Base-by-base conservation (phyloP, 2,113 vertebrate species). In the Hylia prasina region DNA sequence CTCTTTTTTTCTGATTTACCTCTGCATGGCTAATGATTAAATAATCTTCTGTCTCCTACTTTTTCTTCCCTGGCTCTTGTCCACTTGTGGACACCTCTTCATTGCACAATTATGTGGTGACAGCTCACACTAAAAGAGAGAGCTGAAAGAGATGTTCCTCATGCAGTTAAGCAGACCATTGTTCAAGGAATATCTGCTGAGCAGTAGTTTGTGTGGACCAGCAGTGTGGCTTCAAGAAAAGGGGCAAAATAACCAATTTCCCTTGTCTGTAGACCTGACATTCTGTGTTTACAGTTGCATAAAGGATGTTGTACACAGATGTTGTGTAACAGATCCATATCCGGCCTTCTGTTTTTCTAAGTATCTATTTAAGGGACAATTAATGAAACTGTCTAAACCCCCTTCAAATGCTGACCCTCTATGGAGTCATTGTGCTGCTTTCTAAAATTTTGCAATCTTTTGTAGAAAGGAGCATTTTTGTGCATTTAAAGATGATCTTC, bases 331-430 rank as follows among this genome's bases (percentile, higher is more conserved):
- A 50, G 25, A 22, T 64, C 9, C 39, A 22, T 44, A 17, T 8
- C 17, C 47, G 8, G 9, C 4, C n/a, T 69, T 58, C 42, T 23
- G 19, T 23, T 25, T 27, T 10, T 1, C 11, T 0, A 1, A 53
- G 4, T 20, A 42, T 30, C 14, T 3, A 8, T 60, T 77, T 83
- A n/a, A 64, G 19, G 4, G 25, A 31, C 3, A 18, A 4, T 54
- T 80, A 45, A 54, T 42, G 33, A 31, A 58, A 77, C 10, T 45
- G 4, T 13, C 48, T n/a, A 64, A 68, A 35, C 4, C 5, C 0
- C 16, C 12, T 71, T 63, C 28, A 68, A 45, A 58, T 40, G 27
- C 13, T 31, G 37, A 57, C 19, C 33, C 7, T 71, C 33, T 72
- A 28, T 8, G 89, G 72, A 80, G 6, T 71, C 58, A 13, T 48